These are phyloP conservation scores for Serranochromis macrocephalus DNA, from an alignment of 2,113 vertebrate species.

Conservation along the genomic window DNA sequence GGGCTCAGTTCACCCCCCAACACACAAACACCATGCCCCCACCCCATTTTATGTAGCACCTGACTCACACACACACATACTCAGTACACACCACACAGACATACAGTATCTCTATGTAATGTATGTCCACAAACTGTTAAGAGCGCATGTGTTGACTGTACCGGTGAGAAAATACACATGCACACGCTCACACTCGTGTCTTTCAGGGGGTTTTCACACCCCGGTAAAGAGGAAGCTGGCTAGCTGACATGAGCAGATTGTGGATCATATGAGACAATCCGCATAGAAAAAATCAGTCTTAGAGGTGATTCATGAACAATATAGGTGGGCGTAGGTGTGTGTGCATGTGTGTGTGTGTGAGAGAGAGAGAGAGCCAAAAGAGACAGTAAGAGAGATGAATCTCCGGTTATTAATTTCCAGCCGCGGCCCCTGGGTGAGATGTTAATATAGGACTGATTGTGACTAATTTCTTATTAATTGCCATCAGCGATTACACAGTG, in stretches of 20 bases:
- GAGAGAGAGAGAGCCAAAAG: slow-evolving; percentile 37
- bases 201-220: slow-evolving; percentile 67
- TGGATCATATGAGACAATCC: slow-evolving; percentile 60
- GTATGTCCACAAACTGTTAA: not conserved
- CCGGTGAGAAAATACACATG: not conserved
- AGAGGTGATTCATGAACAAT: slow-evolving; percentile 59
- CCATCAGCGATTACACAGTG: slow-evolving; percentile 73
- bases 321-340: slow-evolving; percentile 62
- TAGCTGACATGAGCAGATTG: slow-evolving; percentile 72
- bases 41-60: slow-evolving; percentile 43
- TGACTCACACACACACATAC: not conserved
- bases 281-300: slow-evolving; percentile 57
- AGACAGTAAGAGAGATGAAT: slow-evolving; percentile 70
- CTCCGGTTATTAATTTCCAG: slow-evolving; percentile 73
- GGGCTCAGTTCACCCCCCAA: slow-evolving; percentile 42
- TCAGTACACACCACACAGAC: not conserved
- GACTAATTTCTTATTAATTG: slow-evolving; percentile 78
- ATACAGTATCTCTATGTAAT: not conserved
- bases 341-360: not conserved
- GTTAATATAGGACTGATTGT: slow-evolving; percentile 72
- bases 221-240: slow-evolving; percentile 71
- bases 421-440: slow-evolving; percentile 71
- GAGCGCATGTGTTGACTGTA: not conserved
- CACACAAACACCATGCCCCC: slow-evolving; percentile 37
- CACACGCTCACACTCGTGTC: not conserved